Base-by-base conservation (phyloP, 2,113 vertebrate genomes). In the Microtus richardsoni region DNA sequence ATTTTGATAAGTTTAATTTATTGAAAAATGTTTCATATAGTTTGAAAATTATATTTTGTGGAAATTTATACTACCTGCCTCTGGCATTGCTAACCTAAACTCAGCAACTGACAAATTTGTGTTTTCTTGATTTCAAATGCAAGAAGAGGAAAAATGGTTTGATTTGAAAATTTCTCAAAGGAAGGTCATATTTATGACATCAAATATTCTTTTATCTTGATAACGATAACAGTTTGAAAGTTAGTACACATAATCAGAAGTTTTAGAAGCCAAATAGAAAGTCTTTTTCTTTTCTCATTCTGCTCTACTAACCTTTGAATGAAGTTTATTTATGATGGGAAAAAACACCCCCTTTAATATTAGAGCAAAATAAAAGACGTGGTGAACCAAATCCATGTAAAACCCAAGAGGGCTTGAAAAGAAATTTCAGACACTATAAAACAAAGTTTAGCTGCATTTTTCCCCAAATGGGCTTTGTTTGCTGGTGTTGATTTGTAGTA, bases 1-100 rank as follows among this genome's bases (percentile, higher is more conserved):
- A 47, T 64, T 93, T 93, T 33, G 52, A 19, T 86, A 85, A 33
- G 4, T 11, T 71, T 88, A 84, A 79, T 77, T 90, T 88, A 75
- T 30, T 74, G 11, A 75, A 21, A 91, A 75, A 54, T 7, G 6
- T 24, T 75, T 28, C 49, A 85, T 77, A 77, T 66, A 68, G 0
- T 0, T 30, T 39, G 2, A 10, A 77, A 91, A n/a, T 82, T 24
- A 4, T 4, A 24, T 83, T 85, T 82, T 66, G 3, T 44, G 52
- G 30, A 80, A 70, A 47, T 93, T 93, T 10, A 62, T 0, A 3
- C 52, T 0, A 84, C 5, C 28, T 44, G 3, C 5, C 21, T 77
- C 22, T 86, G 47, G 13, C 19, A 5, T 54, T 85, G 33, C 21
- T 82, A 16, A 44, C 3, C 26, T 91, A 4, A 47, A 24, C 10